Base-by-base conservation (phyloP, 2,888 invertebrate genomes). In the Spodoptera picta region DNA sequence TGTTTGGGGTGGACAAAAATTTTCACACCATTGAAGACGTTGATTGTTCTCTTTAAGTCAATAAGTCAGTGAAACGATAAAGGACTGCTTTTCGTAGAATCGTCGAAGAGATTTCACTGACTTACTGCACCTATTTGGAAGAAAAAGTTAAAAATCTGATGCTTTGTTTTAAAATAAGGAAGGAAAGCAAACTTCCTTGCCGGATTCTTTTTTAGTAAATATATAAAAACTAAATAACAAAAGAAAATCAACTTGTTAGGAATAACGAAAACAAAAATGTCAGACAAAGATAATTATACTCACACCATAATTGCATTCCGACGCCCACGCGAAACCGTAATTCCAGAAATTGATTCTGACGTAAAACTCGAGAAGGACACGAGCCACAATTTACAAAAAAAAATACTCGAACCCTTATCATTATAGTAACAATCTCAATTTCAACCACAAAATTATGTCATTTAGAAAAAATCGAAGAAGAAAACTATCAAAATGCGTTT, bases 1-100 rank as follows among this genome's bases (percentile, higher is more conserved):
- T 73, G 72, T 70, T 68, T 71, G 71, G 63, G 71, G 75, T 77
- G 69, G 69, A 81, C 75, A 79, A 79, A 77, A 84, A 61, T 86
- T 87, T 89, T 90, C 89, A 88, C 88, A 87, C 87, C 83, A 82
- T 81, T 88, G 85, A 84, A 83, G 80, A 84, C 60, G 80, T 75
- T 81, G 82, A 88, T 88, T 87, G 86, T 85, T 83, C 79, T 82
- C 67, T 77, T 81, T 74, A 83, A 85, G 82, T 83, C 83, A 82
- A 83, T 82, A 80, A 79, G 70, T 63, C 69, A 68, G 65, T 60
- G 67, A 69, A 76, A 74, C 56, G 74, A 64, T 72, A 63, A 68
- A 65, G 57, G 47, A 58, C 58, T 65, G 65, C 3, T 46, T 70
- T 72, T 72, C 62, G 57, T 67, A 60, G 65, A 74, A 63, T 59